These are phyloP conservation scores for Enteromius anoplus DNA, from an alignment of 2,797 vertebrate genomes.

Conservation along the genomic window DNA sequence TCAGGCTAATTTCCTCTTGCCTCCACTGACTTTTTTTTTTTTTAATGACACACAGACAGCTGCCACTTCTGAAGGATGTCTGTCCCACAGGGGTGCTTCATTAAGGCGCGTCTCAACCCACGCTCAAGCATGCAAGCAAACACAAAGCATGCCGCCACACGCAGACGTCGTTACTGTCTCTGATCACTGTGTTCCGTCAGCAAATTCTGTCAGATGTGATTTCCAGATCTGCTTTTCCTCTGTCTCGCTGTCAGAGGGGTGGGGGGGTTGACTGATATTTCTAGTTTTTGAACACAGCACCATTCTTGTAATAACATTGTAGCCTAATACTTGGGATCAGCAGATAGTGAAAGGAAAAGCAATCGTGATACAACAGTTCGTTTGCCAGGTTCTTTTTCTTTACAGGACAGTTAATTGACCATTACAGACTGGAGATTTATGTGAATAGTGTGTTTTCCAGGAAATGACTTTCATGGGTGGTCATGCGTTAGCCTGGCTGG, in stretches of 20 bases:
- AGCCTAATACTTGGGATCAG: not conserved
- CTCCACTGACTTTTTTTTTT: slow-evolving; percentile 28
- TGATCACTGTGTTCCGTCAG: slow-evolving; percentile 42
- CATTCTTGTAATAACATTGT: not conserved
- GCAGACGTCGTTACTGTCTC: slow-evolving; percentile 31
- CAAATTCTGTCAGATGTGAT: slow-evolving; percentile 55
- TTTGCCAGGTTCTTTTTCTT: not conserved
- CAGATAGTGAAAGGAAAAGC: not conserved
- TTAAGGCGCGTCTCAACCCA: slow-evolving; percentile 34
- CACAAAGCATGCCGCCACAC: slow-evolving; percentile 44
- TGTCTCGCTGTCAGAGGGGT: slow-evolving; percentile 67
- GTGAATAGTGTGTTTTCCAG: not conserved
- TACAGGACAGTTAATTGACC: not conserved
- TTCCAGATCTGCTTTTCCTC: slow-evolving; percentile 60
- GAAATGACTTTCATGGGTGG: not conserved
- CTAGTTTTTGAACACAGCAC: slow-evolving; percentile 19
- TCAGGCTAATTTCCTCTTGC: slow-evolving; percentile 41
- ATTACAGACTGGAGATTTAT: not conserved
- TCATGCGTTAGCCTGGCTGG: not conserved
- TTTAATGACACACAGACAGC: slow-evolving; percentile 45
- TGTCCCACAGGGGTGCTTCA: slow-evolving; percentile 51
- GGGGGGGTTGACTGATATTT: slow-evolving; percentile 49
- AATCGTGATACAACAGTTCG: not conserved
- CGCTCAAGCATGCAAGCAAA: slow-evolving; percentile 45
- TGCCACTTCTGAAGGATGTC: slow-evolving; percentile 45